Evolutionary conservation across 2,797 vertebrate genomes (phyloP).

Genomic region (Schizopygopsis malacanthus): DNA sequence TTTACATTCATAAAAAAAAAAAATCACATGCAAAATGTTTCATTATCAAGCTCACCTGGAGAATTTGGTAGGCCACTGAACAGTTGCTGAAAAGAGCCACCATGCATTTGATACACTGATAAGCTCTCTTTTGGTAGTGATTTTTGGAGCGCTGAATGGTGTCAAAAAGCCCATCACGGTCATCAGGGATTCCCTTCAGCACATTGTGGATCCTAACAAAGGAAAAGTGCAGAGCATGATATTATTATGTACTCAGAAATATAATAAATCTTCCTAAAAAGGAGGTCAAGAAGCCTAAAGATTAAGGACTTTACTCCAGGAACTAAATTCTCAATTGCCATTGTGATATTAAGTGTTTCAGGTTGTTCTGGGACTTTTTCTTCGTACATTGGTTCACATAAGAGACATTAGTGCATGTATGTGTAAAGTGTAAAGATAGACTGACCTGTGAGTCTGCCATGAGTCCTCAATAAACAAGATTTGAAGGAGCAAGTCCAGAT

Average conservation of each 20-base stretch:
- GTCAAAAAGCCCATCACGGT: conserved; percentile 97
- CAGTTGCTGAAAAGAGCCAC: conserved; percentile 99
- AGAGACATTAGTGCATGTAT: not conserved
- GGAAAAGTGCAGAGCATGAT: not conserved
- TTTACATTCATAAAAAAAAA: not conserved
- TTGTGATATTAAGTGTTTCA: not conserved
- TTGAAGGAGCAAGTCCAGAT: conserved; percentile 97
- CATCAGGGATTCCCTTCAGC: conserved; percentile 98
- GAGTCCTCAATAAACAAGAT: conserved; percentile 98
- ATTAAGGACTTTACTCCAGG: not conserved
- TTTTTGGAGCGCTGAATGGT: conserved; percentile 99
- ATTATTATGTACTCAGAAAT: too few relatives aligned
- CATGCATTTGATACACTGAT: conserved; percentile 99
- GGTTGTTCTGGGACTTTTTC: not conserved
- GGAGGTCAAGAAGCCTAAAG: not conserved
- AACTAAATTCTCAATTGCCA: not conserved
- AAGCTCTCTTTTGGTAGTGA: conserved; percentile 99
- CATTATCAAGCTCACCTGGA: conserved; percentile 84
- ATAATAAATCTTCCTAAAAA: not conserved
- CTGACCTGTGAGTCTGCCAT: conserved; percentile 98
- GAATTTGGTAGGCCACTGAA: conserved; percentile 97
- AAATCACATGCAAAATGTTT: not conserved
- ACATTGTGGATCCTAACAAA: conserved; percentile 95
- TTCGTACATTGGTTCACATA: not conserved
- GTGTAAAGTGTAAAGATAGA: not conserved